A percentile compares a stretch with the other conserved stretches of the same genome.
Evolutionary conservation across 2,113 vertebrate species (phyloP).

Genomic region (Lichenostomus cassidix): DNA sequence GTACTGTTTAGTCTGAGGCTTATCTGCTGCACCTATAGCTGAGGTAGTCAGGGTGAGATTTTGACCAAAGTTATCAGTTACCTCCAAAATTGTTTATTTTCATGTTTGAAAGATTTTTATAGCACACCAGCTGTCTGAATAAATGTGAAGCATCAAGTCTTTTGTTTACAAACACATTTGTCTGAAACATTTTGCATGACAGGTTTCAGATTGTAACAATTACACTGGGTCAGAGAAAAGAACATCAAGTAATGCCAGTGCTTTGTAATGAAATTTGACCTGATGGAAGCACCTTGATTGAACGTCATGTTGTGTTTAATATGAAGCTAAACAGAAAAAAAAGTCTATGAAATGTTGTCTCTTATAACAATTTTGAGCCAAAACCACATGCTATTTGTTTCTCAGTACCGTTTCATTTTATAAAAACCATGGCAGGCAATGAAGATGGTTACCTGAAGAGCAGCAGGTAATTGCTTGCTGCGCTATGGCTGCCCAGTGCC

Average conservation of each 20-base stretch:
- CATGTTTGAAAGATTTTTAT: neutral
- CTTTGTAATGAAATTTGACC: neutral
- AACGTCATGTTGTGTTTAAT: neutral
- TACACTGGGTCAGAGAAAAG: neutral
- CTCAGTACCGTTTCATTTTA: neutral
- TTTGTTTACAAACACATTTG: neutral
- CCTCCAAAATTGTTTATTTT: neutral
- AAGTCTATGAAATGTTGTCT: neutral
- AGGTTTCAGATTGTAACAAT: slow-evolving; percentile 8
- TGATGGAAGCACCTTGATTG: neutral
- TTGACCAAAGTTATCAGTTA: neutral
- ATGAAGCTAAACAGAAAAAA: neutral
- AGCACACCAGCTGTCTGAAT: neutral
- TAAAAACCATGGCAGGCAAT: neutral
- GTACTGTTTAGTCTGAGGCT: neutral
- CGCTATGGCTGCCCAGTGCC: neutral
- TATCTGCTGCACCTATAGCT: neutral
- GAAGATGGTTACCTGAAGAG: neutral
- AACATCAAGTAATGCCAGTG: neutral
- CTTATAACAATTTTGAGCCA: neutral
- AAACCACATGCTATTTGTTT: neutral
- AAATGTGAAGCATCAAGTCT: neutral
- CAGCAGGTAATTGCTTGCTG: neutral
- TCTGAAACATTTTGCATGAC: slow-evolving; percentile 8
- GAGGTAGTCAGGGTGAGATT: neutral